A percentile compares a stretch with the other conserved stretches of the same genome.
Conservation (phyloP, 2,797 vertebrate genomes). For the Acanthurus lineatus region DNA sequence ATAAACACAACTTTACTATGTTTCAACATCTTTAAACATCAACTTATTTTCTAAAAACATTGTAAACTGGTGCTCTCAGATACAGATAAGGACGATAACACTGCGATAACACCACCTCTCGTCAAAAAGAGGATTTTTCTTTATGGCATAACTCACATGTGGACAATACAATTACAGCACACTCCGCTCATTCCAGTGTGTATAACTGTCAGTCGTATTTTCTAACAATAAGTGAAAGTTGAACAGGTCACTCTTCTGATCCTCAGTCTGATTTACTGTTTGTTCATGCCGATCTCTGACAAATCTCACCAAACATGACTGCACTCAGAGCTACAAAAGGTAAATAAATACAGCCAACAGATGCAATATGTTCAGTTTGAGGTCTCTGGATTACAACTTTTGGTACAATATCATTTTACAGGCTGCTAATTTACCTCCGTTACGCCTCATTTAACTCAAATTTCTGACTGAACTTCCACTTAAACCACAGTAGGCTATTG, state of each 20-base stretch:
- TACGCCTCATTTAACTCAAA: slow-evolving; percentile 28
- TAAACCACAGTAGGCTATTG: slow-evolving; percentile 2
- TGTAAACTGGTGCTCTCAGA: not conserved
- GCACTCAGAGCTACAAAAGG: not conserved
- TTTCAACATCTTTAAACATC: not conserved
- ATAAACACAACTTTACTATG: not conserved
- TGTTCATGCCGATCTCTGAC: slow-evolving; percentile 4
- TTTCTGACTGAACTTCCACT: slow-evolving; percentile 4
- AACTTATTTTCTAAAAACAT: not conserved
- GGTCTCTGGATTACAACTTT: slow-evolving; percentile 15
- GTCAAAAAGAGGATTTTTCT: not conserved
- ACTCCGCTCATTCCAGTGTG: not conserved
- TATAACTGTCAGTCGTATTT: not conserved
- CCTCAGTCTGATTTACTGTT: slow-evolving; percentile 11
- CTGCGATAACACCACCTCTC: not conserved
- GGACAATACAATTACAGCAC: not conserved
- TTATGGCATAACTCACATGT: not conserved
- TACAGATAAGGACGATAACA: not conserved
- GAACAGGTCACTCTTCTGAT: not conserved
- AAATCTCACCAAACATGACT: not conserved
- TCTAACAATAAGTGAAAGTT: not conserved
- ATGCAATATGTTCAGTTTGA: slow-evolving; percentile 24
- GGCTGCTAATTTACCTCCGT: slow-evolving; percentile 27
- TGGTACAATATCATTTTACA: slow-evolving; percentile 26
- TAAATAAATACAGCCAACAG: slow-evolving; percentile 18